Conservation (phyloP, 2,797 vertebrate genomes). For the Pteronotus mesoamericanus region DNA sequence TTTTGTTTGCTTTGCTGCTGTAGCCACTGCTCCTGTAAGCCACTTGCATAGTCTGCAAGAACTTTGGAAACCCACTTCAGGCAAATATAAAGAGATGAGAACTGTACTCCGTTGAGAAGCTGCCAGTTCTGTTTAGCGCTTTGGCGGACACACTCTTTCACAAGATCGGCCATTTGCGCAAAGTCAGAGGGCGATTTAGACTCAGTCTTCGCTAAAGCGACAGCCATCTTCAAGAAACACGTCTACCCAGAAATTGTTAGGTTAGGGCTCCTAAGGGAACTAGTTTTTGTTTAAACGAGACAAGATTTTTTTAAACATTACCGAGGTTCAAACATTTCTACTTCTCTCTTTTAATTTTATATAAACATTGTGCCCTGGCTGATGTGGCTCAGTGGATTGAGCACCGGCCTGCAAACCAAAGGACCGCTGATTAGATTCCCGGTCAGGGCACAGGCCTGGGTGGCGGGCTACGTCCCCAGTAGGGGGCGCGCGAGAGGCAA, state of each 20-base stretch:
- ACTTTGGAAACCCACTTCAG: slow-evolving; percentile 83
- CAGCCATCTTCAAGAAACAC: slow-evolving; percentile 39
- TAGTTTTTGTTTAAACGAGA: not conserved
- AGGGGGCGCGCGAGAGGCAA: too few species aligned
- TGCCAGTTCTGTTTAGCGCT: slow-evolving; percentile 80
- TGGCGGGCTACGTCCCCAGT: too few species aligned
- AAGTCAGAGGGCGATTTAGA: slow-evolving; percentile 57
- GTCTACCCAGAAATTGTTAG: slow-evolving; percentile 7
- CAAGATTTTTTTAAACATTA: not conserved
- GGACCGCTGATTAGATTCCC: too few species aligned
- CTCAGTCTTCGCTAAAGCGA: slow-evolving; percentile 54
- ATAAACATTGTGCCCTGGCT: not conserved
- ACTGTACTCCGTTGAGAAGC: slow-evolving; percentile 81
- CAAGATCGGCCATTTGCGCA: slow-evolving; percentile 83
- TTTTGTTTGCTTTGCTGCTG: slow-evolving; percentile 78
- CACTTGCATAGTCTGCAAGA: not conserved
- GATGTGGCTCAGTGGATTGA: too few species aligned
- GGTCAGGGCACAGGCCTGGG: too few species aligned
- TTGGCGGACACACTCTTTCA: slow-evolving; percentile 82
- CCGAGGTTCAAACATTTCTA: not conserved
- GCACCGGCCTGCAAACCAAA: too few species aligned
- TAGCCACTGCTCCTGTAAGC: slow-evolving; percentile 65
- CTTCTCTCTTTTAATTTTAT: not conserved
- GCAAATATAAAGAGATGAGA: slow-evolving; percentile 71
- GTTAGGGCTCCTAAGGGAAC: slow-evolving; percentile 48